These are phyloP conservation scores for Diadophis punctatus DNA, from an alignment of 2,113 vertebrate genomes.

Conservation along the genomic window DNA sequence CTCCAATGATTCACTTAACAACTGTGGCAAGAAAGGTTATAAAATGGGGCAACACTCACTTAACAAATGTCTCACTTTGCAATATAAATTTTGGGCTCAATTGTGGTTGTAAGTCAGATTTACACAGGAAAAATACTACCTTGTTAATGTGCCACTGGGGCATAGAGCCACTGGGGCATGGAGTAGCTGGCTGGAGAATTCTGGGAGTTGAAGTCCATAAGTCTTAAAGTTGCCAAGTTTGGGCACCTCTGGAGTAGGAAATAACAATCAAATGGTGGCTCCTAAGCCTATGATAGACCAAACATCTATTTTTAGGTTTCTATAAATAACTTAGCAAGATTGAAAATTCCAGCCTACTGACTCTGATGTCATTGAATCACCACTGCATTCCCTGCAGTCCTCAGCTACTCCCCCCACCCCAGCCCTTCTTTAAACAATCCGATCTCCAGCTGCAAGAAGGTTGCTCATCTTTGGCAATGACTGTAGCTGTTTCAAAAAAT, in stretches of 20 bases:
- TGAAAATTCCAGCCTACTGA: neutral
- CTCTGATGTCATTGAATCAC: neutral
- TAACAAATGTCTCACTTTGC: neutral
- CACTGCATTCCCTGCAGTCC: neutral
- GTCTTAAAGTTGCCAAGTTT: too few species aligned
- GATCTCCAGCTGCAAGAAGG: neutral
- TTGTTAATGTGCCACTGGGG: neutral
- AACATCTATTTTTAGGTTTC: neutral
- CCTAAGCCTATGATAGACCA: neutral
- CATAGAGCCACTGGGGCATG: neutral
- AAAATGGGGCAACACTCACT: neutral
- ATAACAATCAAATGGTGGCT: neutral
- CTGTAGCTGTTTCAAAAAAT: neutral
- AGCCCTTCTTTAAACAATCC: neutral
- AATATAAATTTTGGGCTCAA: neutral
- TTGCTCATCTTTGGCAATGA: neutral
- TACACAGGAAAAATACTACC: neutral
- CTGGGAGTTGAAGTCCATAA: too few species aligned
- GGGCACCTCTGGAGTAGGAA: neutral
- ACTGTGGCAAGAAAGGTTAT: neutral
- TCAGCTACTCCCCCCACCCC: neutral
- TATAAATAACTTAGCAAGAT: neutral
- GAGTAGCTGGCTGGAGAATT: too few species aligned
- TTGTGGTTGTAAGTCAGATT: neutral
- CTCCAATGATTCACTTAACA: neutral